Conservation (phyloP, 2,888 invertebrate species). For the Ceramica pisi region DNA sequence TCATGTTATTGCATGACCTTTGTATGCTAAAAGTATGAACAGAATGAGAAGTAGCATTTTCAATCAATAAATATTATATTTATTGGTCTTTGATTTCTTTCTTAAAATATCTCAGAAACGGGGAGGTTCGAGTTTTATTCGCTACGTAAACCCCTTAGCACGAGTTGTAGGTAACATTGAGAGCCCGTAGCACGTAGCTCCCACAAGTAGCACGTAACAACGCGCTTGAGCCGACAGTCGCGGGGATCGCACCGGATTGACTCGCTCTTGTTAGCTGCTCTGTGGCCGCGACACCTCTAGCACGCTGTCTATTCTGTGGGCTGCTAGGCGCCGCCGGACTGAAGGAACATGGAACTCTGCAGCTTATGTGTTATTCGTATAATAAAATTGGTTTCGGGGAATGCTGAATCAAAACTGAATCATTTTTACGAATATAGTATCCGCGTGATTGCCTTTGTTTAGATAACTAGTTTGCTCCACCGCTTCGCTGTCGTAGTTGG, state of each 20-base stretch:
- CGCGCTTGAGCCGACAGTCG: conserved; percentile 34
- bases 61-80: background rate
- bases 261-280: conserved; percentile 22
- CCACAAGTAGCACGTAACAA: background rate
- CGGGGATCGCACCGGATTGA: conserved; percentile 45
- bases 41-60: background rate
- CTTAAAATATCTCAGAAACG: background rate
- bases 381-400: background rate
- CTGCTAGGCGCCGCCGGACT: background rate
- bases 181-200: background rate
- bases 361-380: background rate
- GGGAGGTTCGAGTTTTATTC: background rate
- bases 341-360: background rate
- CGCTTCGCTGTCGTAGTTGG: no score
- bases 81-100: background rate
- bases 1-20: background rate
- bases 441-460: no score
- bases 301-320: background rate
- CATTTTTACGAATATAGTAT: no score
- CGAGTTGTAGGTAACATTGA: background rate
- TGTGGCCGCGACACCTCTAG: conserved; percentile 14
- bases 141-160: background rate
- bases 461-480: background rate
- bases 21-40: background rate
- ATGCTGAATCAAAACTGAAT: background rate